Percentiles rank a stretch among this genome's conserved stretches.
phyloP scores from a whole-genome alignment of 2,113 vertebrate species.

The Blennius ocellaris region DNA sequence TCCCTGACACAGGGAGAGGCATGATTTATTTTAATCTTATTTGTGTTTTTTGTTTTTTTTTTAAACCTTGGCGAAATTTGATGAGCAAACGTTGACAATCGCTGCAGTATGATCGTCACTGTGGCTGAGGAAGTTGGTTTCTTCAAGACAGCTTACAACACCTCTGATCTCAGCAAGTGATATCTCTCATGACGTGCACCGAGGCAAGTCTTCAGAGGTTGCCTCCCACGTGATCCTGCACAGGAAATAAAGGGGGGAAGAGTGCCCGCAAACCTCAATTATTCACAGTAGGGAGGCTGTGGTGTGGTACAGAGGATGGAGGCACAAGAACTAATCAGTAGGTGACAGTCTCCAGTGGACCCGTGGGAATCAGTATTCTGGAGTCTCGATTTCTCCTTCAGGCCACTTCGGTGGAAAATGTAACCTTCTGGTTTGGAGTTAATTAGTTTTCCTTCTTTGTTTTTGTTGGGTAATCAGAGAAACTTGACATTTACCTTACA shows the following conservation, averaged over 20 bases:
- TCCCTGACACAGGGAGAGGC: background rate
- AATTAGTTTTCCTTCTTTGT: conserved; percentile 47
- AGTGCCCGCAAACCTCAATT: conserved; percentile 53
- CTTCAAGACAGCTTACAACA: conserved; percentile 18
- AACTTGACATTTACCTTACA: conserved; percentile 62
- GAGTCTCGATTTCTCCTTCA: conserved; percentile 58
- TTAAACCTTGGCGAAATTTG: conserved; percentile 20
- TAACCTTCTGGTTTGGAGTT: conserved; percentile 53
- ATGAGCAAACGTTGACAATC: conserved; percentile 28
- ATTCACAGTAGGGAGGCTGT: conserved; percentile 58
- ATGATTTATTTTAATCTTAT: background rate
- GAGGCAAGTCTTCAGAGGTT: conserved; percentile 1
- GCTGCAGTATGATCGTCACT: conserved; percentile 10
- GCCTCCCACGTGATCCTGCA: background rate
- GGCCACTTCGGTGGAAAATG: conserved; percentile 35
- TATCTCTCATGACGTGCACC: conserved; percentile 7
- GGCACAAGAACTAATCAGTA: conserved; percentile 58
- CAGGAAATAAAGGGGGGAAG: conserved; percentile 17
- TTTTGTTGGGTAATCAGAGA: conserved; percentile 50
- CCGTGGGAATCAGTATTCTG: conserved; percentile 38
- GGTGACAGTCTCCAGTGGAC: conserved; percentile 53
- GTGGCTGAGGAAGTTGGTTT: background rate
- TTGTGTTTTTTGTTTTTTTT: background rate
- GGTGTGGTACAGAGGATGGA: conserved; percentile 51
- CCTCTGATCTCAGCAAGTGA: conserved; percentile 34